These are phyloP conservation scores for Hypotaenidia philippensis DNA, from an alignment of 2,797 vertebrate species.

Conservation along the genomic window DNA sequence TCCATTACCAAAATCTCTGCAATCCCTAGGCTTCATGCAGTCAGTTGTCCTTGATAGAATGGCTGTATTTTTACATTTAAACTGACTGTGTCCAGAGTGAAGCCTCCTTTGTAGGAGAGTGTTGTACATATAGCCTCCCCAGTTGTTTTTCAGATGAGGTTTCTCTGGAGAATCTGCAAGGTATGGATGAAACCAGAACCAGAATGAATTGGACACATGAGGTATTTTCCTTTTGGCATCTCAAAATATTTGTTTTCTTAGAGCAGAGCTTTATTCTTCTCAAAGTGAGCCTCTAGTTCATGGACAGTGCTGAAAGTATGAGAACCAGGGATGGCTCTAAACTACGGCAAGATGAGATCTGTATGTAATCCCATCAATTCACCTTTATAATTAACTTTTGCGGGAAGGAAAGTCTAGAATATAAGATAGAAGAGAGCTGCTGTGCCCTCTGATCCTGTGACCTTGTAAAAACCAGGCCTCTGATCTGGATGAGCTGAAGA, in stretches of 20 bases:
- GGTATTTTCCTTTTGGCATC: background rate
- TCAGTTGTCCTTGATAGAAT: background rate
- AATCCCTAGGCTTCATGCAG: background rate
- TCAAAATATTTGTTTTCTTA: background rate
- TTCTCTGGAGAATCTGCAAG: background rate
- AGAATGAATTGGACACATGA: background rate
- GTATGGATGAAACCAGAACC: background rate
- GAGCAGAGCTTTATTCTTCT: background rate
- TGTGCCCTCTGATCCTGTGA: slow-evolving; percentile 45
- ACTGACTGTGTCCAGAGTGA: background rate
- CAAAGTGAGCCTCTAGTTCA: background rate
- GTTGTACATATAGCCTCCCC: background rate
- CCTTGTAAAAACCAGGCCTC: slow-evolving; percentile 38
- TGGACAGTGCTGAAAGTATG: background rate
- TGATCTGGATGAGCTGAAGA: slow-evolving; percentile 41
- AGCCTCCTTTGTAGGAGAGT: background rate
- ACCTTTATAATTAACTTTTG: background rate
- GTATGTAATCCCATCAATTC: background rate
- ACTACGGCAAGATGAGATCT: background rate
- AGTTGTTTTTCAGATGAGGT: background rate
- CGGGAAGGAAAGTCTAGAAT: slow-evolving; percentile 42
- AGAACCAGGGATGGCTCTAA: background rate
- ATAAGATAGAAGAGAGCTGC: background rate
- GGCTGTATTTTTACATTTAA: background rate
- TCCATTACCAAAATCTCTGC: background rate